Evolutionary conservation across 2,888 invertebrate genomes (phyloP).

Genomic region (Celastrina argiolus): DNA sequence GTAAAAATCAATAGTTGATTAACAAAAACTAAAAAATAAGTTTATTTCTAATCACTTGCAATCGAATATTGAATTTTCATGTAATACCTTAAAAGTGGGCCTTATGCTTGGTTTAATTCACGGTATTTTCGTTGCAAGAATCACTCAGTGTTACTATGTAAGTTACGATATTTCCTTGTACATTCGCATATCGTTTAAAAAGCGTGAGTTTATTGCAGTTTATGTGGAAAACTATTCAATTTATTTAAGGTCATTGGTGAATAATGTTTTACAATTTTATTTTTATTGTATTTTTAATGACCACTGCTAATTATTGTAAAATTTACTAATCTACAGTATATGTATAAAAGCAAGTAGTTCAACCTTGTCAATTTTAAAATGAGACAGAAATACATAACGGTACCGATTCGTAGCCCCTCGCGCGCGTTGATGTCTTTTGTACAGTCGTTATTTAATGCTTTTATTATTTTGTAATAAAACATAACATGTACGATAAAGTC

Average conservation of each 20-base stretch:
- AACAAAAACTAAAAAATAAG: too few relatives aligned
- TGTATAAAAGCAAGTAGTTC: not conserved
- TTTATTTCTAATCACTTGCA: too few relatives aligned
- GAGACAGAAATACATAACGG: not conserved
- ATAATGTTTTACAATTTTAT: not conserved
- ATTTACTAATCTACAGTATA: not conserved
- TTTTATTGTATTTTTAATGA: not conserved
- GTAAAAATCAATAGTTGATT: too few relatives aligned
- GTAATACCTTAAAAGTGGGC: too few relatives aligned
- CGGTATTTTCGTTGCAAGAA: not conserved
- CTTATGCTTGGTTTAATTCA: not conserved
- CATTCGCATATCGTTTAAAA: not conserved
- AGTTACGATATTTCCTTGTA: constrained; percentile 1
- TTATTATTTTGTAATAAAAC: too few relatives aligned
- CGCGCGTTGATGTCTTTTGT: constrained; percentile 54
- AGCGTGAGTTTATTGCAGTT: not conserved
- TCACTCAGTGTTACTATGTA: not conserved
- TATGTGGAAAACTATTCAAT: not conserved
- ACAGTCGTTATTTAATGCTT: constrained; percentile 24
- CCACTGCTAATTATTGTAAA: not conserved
- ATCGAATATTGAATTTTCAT: too few relatives aligned
- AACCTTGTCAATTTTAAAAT: not conserved
- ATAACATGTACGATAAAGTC: too few relatives aligned
- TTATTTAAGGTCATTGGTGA: not conserved
- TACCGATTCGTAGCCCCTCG: not conserved